Evolutionary conservation across 2,113 vertebrate species (phyloP).

Genomic region (Oreochromis aureus): DNA sequence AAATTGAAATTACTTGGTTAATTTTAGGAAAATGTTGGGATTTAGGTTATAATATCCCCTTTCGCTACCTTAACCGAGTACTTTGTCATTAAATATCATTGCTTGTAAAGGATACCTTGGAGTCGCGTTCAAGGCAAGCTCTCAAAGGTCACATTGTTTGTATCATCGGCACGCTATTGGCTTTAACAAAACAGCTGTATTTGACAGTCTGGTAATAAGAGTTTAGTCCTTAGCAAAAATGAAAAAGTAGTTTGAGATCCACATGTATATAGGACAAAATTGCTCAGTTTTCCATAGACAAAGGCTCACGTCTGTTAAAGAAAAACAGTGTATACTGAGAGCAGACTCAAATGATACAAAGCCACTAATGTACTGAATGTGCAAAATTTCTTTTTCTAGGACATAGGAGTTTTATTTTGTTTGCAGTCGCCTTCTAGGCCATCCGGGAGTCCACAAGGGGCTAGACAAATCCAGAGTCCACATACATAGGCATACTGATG

Average conservation of each 20-base stretch:
- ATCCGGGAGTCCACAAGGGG: slow-evolving; percentile 46
- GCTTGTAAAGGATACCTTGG: not conserved
- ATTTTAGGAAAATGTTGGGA: not conserved
- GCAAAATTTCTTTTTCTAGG: slow-evolving; percentile 45
- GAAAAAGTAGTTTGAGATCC: not conserved
- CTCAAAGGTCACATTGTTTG: not conserved
- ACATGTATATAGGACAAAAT: not conserved
- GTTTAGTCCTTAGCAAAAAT: not conserved
- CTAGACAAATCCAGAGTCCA: slow-evolving; percentile 45
- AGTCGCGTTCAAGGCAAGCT: not conserved
- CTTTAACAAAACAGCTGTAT: not conserved
- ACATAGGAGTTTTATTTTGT: slow-evolving; percentile 29
- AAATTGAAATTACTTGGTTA: not conserved
- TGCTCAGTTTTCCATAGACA: not conserved
- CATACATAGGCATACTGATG: slow-evolving; percentile 2
- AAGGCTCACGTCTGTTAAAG: not conserved
- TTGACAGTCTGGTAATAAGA: not conserved
- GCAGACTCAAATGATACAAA: not conserved
- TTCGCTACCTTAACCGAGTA: not conserved
- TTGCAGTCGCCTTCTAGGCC: slow-evolving; percentile 43
- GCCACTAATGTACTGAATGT: not conserved
- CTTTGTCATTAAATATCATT: not conserved
- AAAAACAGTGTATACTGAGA: not conserved
- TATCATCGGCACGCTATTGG: not conserved
- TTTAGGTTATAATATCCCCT: not conserved